Conservation (phyloP, 37 sponge, comb jelly and placozoan species). For the Hormiphora californensis region DNA sequence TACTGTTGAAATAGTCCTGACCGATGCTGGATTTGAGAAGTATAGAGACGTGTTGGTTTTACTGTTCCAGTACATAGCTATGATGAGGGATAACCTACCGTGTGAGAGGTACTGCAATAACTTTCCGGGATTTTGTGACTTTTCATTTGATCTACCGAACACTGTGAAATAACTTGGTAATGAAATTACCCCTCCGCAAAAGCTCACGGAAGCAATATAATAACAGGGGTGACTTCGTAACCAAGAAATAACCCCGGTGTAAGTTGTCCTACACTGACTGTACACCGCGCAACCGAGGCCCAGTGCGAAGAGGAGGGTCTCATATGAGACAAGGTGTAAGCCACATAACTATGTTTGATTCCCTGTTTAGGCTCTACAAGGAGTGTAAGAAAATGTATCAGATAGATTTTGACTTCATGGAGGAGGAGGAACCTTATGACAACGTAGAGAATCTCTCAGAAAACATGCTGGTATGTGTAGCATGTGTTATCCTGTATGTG, state of each 20-base stretch:
- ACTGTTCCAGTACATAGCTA: slow-evolving; percentile 35
- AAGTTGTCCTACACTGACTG: too few species aligned
- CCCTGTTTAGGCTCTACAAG: neutral
- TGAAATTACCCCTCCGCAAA: too few species aligned
- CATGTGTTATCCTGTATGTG: neutral
- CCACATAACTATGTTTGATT: too few species aligned
- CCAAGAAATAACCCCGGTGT: too few species aligned
- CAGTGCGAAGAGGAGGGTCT: too few species aligned
- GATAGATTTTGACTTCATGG: slow-evolving; percentile 20
- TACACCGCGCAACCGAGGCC: too few species aligned
- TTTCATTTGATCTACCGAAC: too few species aligned
- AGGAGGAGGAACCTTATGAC: slow-evolving; percentile 7
- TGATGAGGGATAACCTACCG: slow-evolving; percentile 7
- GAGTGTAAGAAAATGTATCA: neutral
- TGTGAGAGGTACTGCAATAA: neutral
- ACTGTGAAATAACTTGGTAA: too few species aligned
- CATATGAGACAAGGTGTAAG: too few species aligned
- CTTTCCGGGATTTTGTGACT: too few species aligned
- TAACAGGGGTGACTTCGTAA: too few species aligned
- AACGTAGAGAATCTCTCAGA: slow-evolving; percentile 23
- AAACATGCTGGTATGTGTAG: slow-evolving; percentile 14
- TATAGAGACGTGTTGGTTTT: neutral
- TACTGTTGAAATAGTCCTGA: neutral
- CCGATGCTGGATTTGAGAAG: neutral
- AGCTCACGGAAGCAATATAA: too few species aligned